Percentiles rank a stretch among this genome's conserved stretches.
phyloP scores from a whole-genome alignment of 2,888 invertebrate genomes.

The Oscheius sp. region DNA sequence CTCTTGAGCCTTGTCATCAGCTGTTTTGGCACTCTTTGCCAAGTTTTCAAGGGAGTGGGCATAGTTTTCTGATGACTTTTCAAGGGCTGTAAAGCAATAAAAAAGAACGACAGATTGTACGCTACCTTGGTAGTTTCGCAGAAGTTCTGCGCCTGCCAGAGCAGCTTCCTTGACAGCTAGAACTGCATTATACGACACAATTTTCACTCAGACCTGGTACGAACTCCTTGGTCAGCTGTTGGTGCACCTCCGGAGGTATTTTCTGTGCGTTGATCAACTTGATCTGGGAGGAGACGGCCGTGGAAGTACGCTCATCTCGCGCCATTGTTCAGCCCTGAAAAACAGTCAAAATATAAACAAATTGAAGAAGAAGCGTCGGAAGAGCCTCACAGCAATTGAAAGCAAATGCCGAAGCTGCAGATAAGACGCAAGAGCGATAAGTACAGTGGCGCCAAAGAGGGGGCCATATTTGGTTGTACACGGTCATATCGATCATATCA shows the following conservation, averaged over 20 bases:
- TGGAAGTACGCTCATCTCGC: conserved; percentile 19
- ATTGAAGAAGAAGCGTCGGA: not conserved
- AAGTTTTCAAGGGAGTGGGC: conserved; percentile 12
- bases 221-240: conserved; percentile 47
- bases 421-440: conserved; percentile 32
- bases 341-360: no score
- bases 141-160: conserved; percentile 45
- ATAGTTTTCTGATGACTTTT: conserved; percentile 25
- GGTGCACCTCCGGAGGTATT: conserved; percentile 43
- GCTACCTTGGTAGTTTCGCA: conserved; percentile 45
- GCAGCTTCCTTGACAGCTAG: conserved; percentile 48
- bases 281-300: conserved; percentile 11
- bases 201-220: conserved; percentile 42
- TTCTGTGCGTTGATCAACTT: not conserved
- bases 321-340: not conserved
- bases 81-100: conserved; percentile 16
- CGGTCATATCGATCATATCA: conserved; percentile 13
- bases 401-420: conserved; percentile 31
- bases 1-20: conserved; percentile 15
- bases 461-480: conserved; percentile 15
- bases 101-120: not conserved
- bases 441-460: conserved; percentile 26
- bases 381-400: conserved; percentile 12
- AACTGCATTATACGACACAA: not conserved
- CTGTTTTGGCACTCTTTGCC: conserved; percentile 15